Evolutionary conservation across 2,888 invertebrate genomes (phyloP), one percentile per base, ranked within the genome.

Genomic region (Copidosoma aretas): DNA sequence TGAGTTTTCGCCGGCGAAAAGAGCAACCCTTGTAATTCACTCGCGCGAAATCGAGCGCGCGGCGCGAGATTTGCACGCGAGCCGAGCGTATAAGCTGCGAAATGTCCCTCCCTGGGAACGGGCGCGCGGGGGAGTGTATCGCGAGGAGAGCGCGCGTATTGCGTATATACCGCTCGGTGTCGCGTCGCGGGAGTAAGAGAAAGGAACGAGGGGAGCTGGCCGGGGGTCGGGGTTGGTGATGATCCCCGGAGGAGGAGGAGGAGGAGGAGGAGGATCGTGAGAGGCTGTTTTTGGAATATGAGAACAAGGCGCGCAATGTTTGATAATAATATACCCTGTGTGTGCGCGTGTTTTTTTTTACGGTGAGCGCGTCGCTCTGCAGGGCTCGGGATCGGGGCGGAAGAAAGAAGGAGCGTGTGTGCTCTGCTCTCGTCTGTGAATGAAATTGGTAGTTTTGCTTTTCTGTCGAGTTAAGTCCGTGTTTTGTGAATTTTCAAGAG

Each of bases 31-130:
- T 67, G 67, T 72, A 72, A 72, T 72, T 72, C 70, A 72, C 64
- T 72, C 77, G 77, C 73, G 79, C 76, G 81, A 81, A 81, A 81
- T 81, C 81, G 80, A 81, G 80, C 81, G 79, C 81, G 79, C 78
- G 78, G 77, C 76, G 66, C 63, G 78, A 80, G 80, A 81, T 81
- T 81, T 81, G 80, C 81, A 81, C 81, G 78, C 77, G 78, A 80
- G 80, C 79, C 76, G 79, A 80, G 79, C n/a, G n/a, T 69, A 80
- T 81, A 80, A 81, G 81, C 80, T 77, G 77, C 77, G 78, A 79
- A 80, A 81, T 80, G 80, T 79, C 77, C 77, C 75, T 61, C 70
- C 8, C 43, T 46, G 12, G 12, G 17, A 15, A 17, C 12, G 43
- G 43, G 17, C 12, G 12, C 43, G 17, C 8, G 12, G 17, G 17